Evolutionary conservation across 2,888 invertebrate species (phyloP).

Genomic region (Drosophila mettleri): DNA sequence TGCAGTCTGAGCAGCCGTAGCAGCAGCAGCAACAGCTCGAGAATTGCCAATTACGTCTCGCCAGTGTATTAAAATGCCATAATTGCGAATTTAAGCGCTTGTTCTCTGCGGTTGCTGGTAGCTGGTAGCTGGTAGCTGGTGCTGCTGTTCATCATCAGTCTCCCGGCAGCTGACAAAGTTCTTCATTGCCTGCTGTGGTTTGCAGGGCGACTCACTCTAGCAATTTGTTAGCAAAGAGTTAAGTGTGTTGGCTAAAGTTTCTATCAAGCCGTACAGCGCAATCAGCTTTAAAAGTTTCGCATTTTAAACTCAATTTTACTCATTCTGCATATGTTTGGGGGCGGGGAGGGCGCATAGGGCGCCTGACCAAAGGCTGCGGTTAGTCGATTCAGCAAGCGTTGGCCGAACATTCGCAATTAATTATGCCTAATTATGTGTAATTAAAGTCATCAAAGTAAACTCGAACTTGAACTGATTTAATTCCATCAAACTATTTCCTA

Average conservation of each 20-base stretch:
- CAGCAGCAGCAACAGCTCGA: conserved; percentile 22
- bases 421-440: conserved; percentile 60
- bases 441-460: conserved; percentile 44
- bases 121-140: conserved; percentile 15
- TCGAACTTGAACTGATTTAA: neutral
- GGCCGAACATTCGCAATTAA: conserved; percentile 34
- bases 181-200: conserved; percentile 38
- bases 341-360: conserved; percentile 7
- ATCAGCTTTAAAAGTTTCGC: conserved; percentile 53
- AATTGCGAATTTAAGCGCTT: conserved; percentile 67
- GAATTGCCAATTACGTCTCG: conserved; percentile 63
- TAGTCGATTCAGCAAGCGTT: no score
- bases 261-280: conserved; percentile 29
- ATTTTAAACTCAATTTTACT: conserved; percentile 15
- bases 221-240: conserved; percentile 36
- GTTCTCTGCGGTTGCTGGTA: conserved; percentile 38
- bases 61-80: conserved; percentile 73
- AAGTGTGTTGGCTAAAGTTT: conserved; percentile 49
- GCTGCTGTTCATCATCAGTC: conserved; percentile 38
- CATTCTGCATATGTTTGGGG: conserved; percentile 11
- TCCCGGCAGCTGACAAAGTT: conserved; percentile 53
- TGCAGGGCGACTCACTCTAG: conserved; percentile 1
- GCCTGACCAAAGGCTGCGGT: conserved; percentile 20
- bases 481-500: neutral
- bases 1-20: no score